Conservation (phyloP, 2,797 vertebrate genomes). For the Pseudotriccus pelzelni region DNA sequence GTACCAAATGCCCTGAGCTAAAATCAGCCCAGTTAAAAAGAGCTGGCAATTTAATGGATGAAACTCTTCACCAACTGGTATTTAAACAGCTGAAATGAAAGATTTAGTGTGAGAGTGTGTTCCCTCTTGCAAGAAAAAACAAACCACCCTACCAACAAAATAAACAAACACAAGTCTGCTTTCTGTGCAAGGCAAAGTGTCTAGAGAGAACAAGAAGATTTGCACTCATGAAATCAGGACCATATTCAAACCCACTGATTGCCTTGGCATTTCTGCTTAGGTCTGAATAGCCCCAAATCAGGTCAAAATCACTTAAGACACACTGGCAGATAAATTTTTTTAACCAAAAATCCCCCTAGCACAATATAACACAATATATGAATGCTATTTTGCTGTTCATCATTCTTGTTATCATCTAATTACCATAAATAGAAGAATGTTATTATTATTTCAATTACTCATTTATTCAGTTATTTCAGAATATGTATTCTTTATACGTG, state of each 20-base stretch:
- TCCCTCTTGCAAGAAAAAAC: neutral
- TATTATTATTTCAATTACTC: neutral
- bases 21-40: conserved; percentile 31
- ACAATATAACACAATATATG: neutral
- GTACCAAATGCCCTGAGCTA: neutral
- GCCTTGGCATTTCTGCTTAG: neutral
- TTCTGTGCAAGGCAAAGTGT: neutral
- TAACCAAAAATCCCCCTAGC: neutral
- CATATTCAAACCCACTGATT: neutral
- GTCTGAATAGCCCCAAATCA: neutral
- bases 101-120: neutral
- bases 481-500: neutral
- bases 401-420: neutral
- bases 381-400: neutral
- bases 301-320: neutral
- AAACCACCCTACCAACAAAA: neutral
- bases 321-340: neutral
- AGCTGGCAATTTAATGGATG: neutral
- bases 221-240: neutral
- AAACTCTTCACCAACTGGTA: neutral
- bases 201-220: neutral
- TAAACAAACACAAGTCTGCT: neutral
- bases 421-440: neutral
- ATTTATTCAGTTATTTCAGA: neutral
- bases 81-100: conserved; percentile 34